phyloP scores from a whole-genome alignment of 1,140 invertebrate species.

The Drosophila orena region DNA sequence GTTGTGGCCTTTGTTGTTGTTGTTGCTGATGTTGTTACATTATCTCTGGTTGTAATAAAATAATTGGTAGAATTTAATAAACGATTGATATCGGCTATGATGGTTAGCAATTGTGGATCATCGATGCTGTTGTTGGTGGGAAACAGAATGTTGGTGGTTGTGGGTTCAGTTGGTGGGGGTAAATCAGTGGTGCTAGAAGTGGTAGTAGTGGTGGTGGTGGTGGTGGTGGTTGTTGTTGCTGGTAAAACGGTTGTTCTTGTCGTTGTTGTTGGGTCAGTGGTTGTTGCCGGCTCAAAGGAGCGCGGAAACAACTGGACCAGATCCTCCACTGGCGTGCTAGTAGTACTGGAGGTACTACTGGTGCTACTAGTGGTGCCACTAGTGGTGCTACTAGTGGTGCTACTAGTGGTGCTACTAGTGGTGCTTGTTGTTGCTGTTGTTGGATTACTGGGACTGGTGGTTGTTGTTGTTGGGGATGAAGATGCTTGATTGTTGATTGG shows the following conservation, averaged over 20 bases:
- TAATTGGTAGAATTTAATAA: constrained; percentile 85
- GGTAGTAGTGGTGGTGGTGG: constrained; percentile 23
- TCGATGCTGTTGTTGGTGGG: constrained; percentile 67
- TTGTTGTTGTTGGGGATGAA: constrained; percentile 39
- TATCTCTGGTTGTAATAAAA: constrained; percentile 85
- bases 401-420: constrained; percentile 7
- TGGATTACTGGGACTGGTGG: constrained; percentile 37
- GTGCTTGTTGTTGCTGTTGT: constrained; percentile 31
- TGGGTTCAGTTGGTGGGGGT: constrained; percentile 39
- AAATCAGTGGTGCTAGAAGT: constrained; percentile 26
- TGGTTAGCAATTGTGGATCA: constrained; percentile 75
- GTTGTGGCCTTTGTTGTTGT: constrained; percentile 43
- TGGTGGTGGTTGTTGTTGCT: constrained; percentile 27
- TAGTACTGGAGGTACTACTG: constrained; percentile 13
- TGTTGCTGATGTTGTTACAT: constrained; percentile 64
- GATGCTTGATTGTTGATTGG: constrained; percentile 38
- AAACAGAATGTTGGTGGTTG: constrained; percentile 42
- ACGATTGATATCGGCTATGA: constrained; percentile 82
- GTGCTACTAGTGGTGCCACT: constrained; percentile 11
- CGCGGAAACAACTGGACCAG: constrained; percentile 43
- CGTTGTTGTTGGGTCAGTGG: constrained; percentile 12
- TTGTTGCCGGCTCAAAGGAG: constrained; percentile 49
- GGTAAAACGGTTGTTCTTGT: constrained; percentile 29
- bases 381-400: constrained; percentile 21
- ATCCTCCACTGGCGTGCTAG: constrained; percentile 12